Conservation (phyloP, 1,140 invertebrate genomes). For the Himalopsyche phryganea region DNA sequence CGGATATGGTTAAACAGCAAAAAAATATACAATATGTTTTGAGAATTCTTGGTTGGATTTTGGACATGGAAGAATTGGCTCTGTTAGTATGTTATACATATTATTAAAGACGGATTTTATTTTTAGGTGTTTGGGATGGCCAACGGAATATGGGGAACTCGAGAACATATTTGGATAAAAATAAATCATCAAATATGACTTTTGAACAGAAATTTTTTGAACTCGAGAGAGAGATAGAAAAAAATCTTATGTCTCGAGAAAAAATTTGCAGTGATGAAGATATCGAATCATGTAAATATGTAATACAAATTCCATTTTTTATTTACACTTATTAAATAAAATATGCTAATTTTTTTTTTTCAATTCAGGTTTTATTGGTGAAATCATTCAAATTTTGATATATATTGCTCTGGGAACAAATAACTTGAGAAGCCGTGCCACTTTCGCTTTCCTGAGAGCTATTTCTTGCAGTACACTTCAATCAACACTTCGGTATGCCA, state of each 20-base stretch:
- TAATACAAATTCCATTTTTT: constrained; percentile 16
- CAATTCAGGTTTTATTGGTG: constrained; percentile 83
- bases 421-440: constrained; percentile 80
- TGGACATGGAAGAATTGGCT: no score
- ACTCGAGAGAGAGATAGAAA: constrained; percentile 81
- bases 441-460: constrained; percentile 75
- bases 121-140: not conserved
- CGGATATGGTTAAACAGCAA: no score
- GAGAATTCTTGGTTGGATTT: no score
- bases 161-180: constrained; percentile 48
- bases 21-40: no score
- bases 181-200: constrained; percentile 41
- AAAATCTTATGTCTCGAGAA: constrained; percentile 66
- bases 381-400: constrained; percentile 79
- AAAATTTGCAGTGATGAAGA: constrained; percentile 61
- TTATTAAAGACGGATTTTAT: no score
- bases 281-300: constrained; percentile 56
- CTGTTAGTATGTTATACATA: no score
- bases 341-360: constrained; percentile 29
- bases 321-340: constrained; percentile 24
- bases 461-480: constrained; percentile 72
- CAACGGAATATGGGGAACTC: constrained; percentile 45
- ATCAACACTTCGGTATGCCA: constrained; percentile 76
- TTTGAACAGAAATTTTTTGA: constrained; percentile 84
- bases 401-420: constrained; percentile 80